Evolutionary conservation across 2,888 invertebrate genomes (phyloP).

Genomic region (Agelastica alni): DNA sequence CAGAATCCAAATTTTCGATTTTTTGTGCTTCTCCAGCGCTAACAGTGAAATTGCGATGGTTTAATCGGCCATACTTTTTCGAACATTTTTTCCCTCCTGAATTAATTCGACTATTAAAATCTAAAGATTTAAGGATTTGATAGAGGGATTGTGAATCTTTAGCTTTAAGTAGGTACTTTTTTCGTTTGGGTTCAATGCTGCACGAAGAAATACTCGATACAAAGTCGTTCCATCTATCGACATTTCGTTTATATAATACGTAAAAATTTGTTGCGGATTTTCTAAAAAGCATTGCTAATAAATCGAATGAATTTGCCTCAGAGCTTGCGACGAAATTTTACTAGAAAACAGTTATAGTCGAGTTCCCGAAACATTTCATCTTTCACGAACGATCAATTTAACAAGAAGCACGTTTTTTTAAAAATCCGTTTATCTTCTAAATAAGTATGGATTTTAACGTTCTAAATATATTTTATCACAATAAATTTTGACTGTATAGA

Average conservation of each 20-base stretch:
- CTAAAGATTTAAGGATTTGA: background rate
- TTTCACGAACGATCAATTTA: background rate
- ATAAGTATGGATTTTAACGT: too few species aligned
- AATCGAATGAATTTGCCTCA: background rate
- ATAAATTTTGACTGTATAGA: too few species aligned
- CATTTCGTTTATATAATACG: background rate
- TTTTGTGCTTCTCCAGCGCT: too few species aligned
- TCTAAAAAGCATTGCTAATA: background rate
- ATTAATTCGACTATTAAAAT: background rate
- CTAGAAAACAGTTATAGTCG: background rate
- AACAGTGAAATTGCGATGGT: too few species aligned
- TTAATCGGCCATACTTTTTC: background rate
- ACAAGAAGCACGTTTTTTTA: too few species aligned
- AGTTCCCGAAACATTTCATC: background rate
- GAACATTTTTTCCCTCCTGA: background rate
- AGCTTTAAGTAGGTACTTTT: background rate
- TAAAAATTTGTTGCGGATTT: background rate
- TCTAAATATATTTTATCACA: too few species aligned
- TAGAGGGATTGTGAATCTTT: background rate
- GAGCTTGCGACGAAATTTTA: background rate
- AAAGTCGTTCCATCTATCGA: too few species aligned
- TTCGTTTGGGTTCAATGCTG: background rate
- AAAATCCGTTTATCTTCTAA: too few species aligned
- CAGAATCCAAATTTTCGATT: background rate
- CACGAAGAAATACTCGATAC: background rate